Percentiles rank a stretch among this genome's conserved stretches.
Evolutionary conservation across 2,113 vertebrate species (phyloP).

Genomic region (Pelmatolapia mariae): DNA sequence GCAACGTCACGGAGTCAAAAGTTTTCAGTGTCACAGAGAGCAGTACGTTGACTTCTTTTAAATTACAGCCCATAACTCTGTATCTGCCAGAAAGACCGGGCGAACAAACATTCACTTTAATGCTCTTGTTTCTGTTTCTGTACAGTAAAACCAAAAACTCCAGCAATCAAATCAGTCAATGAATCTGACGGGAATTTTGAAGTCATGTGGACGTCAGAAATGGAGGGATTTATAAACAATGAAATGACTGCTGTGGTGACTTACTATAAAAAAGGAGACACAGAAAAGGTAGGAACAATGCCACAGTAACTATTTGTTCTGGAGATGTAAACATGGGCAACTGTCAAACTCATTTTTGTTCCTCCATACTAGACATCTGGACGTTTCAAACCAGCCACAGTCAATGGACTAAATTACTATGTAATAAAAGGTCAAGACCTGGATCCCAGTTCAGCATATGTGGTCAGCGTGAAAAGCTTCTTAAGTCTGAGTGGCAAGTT

Average conservation of each 20-base stretch:
- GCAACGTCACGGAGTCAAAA: neutral
- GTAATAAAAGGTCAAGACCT: slow-evolving; percentile 26
- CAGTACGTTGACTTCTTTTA: slow-evolving; percentile 35
- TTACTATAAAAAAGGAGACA: slow-evolving; percentile 35
- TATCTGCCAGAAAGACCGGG: neutral
- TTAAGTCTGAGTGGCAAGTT: fast-evolving
- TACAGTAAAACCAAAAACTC: neutral
- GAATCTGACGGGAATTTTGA: neutral
- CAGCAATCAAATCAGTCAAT: neutral
- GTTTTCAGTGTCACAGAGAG: fast-evolving
- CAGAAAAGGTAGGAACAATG: neutral
- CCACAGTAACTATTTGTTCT: neutral
- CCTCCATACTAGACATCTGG: neutral
- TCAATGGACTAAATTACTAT: neutral
- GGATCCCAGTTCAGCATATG: slow-evolving; percentile 33
- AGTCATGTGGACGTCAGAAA: neutral
- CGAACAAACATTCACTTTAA: neutral
- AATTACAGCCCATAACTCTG: neutral
- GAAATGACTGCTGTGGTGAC: neutral
- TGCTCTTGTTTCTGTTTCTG: neutral
- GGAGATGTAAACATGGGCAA: neutral
- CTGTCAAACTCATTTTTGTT: neutral
- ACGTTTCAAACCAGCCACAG: fast-evolving
- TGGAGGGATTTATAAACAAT: fast-evolving
- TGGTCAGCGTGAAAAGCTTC: slow-evolving; percentile 37